Evolutionary conservation across 2,888 invertebrate genomes (phyloP).

Genomic region (Exephanes ischioxanthus): DNA sequence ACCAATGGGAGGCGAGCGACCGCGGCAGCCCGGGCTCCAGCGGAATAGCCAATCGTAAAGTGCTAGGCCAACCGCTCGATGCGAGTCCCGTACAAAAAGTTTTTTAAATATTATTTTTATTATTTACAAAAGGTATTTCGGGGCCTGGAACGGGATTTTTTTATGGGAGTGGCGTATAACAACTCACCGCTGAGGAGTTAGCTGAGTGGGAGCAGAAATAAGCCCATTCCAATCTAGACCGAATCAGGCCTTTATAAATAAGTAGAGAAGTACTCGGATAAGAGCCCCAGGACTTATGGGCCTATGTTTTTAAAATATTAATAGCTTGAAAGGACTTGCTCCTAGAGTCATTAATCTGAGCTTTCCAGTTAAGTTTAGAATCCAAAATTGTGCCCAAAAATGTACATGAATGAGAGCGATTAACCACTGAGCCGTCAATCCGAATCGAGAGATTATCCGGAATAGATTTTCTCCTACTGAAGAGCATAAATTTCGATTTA

Average conservation of each 20-base stretch:
- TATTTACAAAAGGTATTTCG: no score
- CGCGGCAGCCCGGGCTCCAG: no score
- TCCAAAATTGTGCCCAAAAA: conserved; percentile 28
- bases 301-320: conserved; percentile 13
- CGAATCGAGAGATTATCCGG: not conserved
- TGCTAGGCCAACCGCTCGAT: no score
- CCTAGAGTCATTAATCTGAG: not conserved
- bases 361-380: conserved; percentile 29
- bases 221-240: conserved; percentile 29
- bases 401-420: not conserved
- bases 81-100: no score
- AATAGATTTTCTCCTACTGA: conserved; percentile 10
- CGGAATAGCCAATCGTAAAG: no score
- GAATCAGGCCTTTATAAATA: conserved; percentile 23
- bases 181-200: no score
- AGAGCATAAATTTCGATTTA: conserved; percentile 35
- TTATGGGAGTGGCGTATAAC: no score
- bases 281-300: conserved; percentile 20
- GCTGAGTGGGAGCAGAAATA: conserved; percentile 19
- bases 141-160: no score
- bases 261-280: conserved; percentile 13
- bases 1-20: no score
- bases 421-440: not conserved
- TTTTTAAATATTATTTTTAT: no score
- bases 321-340: not conserved